Base-by-base conservation (phyloP, 2,797 vertebrate genomes). In the Ctenopoma kingsleyae region DNA sequence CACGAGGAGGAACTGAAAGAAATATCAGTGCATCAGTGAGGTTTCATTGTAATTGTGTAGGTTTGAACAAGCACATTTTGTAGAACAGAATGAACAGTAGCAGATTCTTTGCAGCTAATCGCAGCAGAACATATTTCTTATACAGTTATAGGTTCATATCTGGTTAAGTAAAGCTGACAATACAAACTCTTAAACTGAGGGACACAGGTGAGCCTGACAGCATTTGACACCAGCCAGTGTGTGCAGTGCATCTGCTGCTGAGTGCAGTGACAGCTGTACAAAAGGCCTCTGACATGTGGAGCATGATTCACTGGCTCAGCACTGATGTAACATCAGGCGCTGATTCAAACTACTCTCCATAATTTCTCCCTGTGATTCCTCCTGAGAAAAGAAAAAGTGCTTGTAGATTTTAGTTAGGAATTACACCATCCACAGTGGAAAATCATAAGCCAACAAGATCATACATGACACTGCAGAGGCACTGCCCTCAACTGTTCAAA, bases 161-260 rank as follows among this genome's bases (percentile, higher is more conserved):
- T 10, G 48, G 3, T 40, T 40, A 7, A 41, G 32, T 16, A 8
- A 30, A 11, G 50, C 20, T 7, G 7, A 53, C 67, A 27, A 13
- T 12, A 32, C 4, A 51, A 50, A 38, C 9, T 52, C 61, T 67
- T 51, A 78, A 74, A 83, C 58, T 66, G 78, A 75, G 67, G 62
- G 73, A 67, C 84, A 89, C 88, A 87, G 89, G 90, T 91, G 92
- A 90, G 62, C 4, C 49, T 67, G 87, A 85, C 87, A 82, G 87
- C 71, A 5, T 68, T 54, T 54, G 80, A 83, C 74, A 77, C 48
- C 44, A 27, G 69, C 61, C 60, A 40, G 3, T 36, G 75, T 67
- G 69, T 69, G 54, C 53, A 2, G 64, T 55, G 73, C 82, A 80
- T 88, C 74, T 82, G 87, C 69, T 55, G 71, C 78, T 38, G 72